Evolutionary conservation across 2,113 vertebrate genomes (phyloP), one percentile per base, ranked within the genome.

Genomic region (Colius striatus): DNA sequence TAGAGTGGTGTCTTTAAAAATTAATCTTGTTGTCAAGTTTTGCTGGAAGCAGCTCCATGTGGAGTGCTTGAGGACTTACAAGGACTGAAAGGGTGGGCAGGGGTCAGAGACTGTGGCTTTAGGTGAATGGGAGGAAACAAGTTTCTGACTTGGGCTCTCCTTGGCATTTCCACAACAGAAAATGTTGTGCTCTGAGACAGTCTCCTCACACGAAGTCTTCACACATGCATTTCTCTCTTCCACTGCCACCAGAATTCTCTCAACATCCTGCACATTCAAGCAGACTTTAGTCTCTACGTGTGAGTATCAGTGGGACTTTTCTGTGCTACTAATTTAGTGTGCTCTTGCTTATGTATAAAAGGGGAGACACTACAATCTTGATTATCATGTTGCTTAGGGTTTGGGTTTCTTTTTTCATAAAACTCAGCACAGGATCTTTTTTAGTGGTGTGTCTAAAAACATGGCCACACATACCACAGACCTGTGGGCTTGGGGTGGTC

Each of bases 1-100:
- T 9, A 26, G 50, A 55, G 50, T 26, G n/a, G 23, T 79, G 36
- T 70, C 74, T 95, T 95, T 94, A 85, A 92, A 94, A 96, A 70
- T 10, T 12, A 26, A 84, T 82, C 34, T 91, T 23, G 38, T 77
- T 88, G 36, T 67, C 68, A 72, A 84, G 34, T 66, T 89, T 95
- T 96, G 43, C 62, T 87, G 81, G 78, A 95, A 96, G 71, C 67
- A 55, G n/a, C 81, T 89, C 57, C 26, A 50, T 18, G 26, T 61
- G 16, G 61, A 92, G 50, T n/a, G 16, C 13, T 83, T n/a, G 45
- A 34, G 89, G 43, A 21, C 48, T 54, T 50, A 76, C 18, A 58
- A 22, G 32, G 22, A 12, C 27, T 63, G 45, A 1, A 7, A 60
- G 58, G 53, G 32, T 36, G 79, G 53, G 25, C 65, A 34, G 10